These are phyloP conservation scores for Oreochromis aureus DNA, from an alignment of 2,113 vertebrate genomes.

Conservation along the genomic window DNA sequence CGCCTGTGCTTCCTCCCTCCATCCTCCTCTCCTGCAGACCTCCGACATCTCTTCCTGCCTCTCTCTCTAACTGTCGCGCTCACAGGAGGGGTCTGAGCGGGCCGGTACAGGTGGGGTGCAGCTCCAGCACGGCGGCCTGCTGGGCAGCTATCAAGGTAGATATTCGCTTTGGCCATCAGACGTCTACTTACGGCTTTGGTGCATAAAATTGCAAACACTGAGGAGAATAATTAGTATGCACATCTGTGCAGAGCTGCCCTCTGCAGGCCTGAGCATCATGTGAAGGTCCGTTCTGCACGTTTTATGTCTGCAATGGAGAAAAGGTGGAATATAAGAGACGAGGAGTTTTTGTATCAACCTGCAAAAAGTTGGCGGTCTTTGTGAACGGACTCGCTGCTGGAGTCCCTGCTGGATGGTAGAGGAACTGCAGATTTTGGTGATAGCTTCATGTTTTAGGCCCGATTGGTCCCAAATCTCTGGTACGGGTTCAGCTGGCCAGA, in stretches of 20 bases:
- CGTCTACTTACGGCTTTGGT: background rate
- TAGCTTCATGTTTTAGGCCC: background rate
- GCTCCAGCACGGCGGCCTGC: constrained; percentile 14
- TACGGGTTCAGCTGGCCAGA: background rate
- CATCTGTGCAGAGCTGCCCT: background rate
- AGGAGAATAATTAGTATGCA: background rate
- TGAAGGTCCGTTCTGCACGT: background rate
- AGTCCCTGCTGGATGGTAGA: fast-evolving
- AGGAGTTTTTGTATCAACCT: background rate
- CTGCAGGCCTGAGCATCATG: background rate
- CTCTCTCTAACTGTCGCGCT: background rate
- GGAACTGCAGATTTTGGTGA: background rate
- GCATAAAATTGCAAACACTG: background rate
- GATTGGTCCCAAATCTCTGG: background rate
- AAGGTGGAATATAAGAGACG: fast-evolving
- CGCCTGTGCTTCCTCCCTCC: constrained; percentile 15
- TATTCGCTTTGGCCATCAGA: background rate
- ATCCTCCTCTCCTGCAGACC: constrained; percentile 30
- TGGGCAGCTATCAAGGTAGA: constrained; percentile 22
- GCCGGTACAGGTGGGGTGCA: constrained; percentile 14
- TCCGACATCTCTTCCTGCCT: constrained; percentile 8
- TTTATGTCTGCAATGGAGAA: background rate
- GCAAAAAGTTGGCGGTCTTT: background rate
- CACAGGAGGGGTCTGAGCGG: constrained; percentile 10
- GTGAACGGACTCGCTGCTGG: background rate